phyloP scores from a whole-genome alignment of 2,797 vertebrate species.

The Telmatherina bonti region DNA sequence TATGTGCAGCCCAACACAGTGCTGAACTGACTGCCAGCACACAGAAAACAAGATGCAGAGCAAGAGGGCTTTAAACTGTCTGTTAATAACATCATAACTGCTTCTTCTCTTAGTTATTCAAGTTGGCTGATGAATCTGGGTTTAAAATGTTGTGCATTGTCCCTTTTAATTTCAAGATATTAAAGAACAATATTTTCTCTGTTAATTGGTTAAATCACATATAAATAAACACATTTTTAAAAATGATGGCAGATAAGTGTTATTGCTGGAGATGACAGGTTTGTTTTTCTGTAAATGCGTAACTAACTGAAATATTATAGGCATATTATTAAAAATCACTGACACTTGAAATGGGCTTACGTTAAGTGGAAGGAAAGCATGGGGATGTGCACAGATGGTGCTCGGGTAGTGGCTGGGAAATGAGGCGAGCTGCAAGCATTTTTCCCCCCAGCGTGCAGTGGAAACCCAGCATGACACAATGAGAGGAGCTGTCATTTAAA shows the following conservation, averaged over 20 bases:
- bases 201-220: background rate
- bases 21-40: background rate
- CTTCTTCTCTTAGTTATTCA: background rate
- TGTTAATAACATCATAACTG: background rate
- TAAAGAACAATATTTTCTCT: background rate
- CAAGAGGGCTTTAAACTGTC: background rate
- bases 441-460: background rate
- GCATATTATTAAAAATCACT: background rate
- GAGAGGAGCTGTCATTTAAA: background rate
- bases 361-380: background rate
- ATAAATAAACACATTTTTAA: background rate
- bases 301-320: background rate
- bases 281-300: background rate
- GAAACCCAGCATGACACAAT: background rate
- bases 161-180: background rate
- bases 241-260: no score
- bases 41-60: background rate
- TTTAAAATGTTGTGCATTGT: background rate
- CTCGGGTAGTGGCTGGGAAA: background rate
- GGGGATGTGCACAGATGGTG: slow-evolving; percentile 13
- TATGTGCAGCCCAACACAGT: background rate
- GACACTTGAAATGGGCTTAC: slow-evolving; percentile 1
- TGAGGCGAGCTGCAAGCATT: background rate
- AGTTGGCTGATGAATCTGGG: background rate
- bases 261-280: background rate